Evolutionary conservation across 2,797 vertebrate species (phyloP), one percentile per base, ranked within the genome.

Genomic region (Triplophysa bombifrons): DNA sequence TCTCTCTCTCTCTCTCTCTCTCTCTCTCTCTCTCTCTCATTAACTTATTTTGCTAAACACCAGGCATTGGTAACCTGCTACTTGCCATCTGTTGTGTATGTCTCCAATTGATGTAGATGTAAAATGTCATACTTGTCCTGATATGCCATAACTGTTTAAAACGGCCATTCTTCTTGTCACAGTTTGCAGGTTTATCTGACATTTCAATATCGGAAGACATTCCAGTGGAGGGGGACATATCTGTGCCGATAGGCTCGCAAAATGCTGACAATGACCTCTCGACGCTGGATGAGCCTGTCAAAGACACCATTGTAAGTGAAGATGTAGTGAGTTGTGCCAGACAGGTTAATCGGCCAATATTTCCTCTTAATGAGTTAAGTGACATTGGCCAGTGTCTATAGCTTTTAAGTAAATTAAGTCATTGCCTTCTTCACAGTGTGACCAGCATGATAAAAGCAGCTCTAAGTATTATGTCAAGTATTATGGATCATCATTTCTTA

Each of bases 251-350:
- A 0, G 90, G 89, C 30, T 88, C 95, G 1, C 83, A 60, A 2
- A 85, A 89, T 17, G 89, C 89, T 0, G 96, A 98, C 0, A 95
- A 97, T 10, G 95, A 96, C 83, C 92, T 87, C 77, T 98, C 96
- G 20, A 99, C 98, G 0, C 86, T 99, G 84, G 97, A 99, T 50
- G 98, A 99, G 85, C 97, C 98, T 0, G 97, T 99, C 80, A 95
- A 89, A 76, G 96, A 95, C 22, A 99, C 98, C 3, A 94, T 99
- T 16, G 95, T 96, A 90, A 93, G 94, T 93, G 41, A 34, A 79
- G 27, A 7, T 5, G 60, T 34, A 63, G 7, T 27, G 27, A 17
- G 16, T 63, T 10, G 2, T 30, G 58, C 22, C 22, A 25, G 56
- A 27, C 4, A 25, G 22, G 8, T 61, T 61, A 61, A 61, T 61